Conservation (phyloP, 2,888 invertebrate genomes). For the Amblyjoppa proteus region DNA sequence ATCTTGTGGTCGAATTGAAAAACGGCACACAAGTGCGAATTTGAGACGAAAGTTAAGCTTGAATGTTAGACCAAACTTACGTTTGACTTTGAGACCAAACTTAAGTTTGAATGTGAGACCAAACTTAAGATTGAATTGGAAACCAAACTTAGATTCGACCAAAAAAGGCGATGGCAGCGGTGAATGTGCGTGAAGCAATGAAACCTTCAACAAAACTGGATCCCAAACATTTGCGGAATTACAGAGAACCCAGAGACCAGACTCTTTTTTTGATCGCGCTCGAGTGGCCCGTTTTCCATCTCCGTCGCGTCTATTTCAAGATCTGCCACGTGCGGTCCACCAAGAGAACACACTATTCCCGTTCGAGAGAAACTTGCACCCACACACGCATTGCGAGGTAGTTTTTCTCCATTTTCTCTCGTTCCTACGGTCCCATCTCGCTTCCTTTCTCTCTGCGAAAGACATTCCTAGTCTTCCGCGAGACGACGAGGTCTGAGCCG, state of each 20-base stretch:
- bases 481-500: conserved; percentile 33
- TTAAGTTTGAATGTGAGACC: background rate
- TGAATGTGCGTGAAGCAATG: background rate
- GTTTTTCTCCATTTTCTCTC: conserved; percentile 4
- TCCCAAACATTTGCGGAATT: conserved; percentile 10
- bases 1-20: background rate
- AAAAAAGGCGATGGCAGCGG: background rate
- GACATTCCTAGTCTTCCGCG: conserved; percentile 19
- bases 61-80: too few species aligned
- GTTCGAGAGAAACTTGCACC: background rate
- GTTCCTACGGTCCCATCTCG: conserved; percentile 26
- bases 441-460: conserved; percentile 16
- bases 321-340: conserved; percentile 6
- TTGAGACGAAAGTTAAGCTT: too few species aligned
- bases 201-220: background rate
- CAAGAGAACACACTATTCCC: background rate
- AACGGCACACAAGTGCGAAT: background rate
- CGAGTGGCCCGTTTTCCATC: conserved; percentile 32
- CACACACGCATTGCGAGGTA: background rate
- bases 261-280: background rate
- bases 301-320: background rate
- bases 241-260: background rate
- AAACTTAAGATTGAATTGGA: background rate
- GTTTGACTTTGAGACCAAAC: too few species aligned
- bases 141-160: background rate